These are phyloP conservation scores for Lycophotia porphyrea DNA, from an alignment of 2,888 invertebrate genomes.

Conservation along the genomic window DNA sequence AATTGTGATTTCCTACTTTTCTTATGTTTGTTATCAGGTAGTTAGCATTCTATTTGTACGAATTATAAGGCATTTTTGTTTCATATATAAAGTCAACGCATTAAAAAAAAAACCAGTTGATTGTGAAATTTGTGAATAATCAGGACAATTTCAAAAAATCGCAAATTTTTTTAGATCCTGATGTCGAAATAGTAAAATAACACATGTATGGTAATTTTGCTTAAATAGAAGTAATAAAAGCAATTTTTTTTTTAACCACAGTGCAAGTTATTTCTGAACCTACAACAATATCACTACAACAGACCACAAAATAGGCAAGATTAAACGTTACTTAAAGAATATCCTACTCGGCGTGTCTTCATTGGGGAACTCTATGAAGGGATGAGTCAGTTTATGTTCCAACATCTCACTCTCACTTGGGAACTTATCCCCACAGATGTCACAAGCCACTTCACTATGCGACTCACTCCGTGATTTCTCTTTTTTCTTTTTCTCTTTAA, in stretches of 20 bases:
- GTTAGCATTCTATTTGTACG: neutral
- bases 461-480: constrained; percentile 59
- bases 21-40: neutral
- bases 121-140: too few relatives aligned
- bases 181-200: neutral
- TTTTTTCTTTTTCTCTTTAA: constrained; percentile 76
- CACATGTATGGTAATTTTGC: neutral
- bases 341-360: constrained; percentile 88
- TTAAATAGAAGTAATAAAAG: neutral
- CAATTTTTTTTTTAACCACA: neutral
- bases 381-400: constrained; percentile 86
- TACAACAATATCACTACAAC: constrained; percentile 42
- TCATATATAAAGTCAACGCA: neutral
- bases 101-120: too few relatives aligned
- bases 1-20: neutral
- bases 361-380: constrained; percentile 87
- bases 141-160: neutral
- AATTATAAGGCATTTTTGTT: constrained; percentile 1
- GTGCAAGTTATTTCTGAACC: neutral
- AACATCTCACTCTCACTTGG: constrained; percentile 80
- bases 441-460: constrained; percentile 76
- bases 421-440: constrained; percentile 86
- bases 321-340: constrained; percentile 83
- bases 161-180: neutral
- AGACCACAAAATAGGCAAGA: constrained; percentile 67